A percentile compares a stretch with the other conserved stretches of the same genome.
Evolutionary conservation across 2,888 invertebrate genomes (phyloP).

Genomic region (Himalopsyche kuldschensis): DNA sequence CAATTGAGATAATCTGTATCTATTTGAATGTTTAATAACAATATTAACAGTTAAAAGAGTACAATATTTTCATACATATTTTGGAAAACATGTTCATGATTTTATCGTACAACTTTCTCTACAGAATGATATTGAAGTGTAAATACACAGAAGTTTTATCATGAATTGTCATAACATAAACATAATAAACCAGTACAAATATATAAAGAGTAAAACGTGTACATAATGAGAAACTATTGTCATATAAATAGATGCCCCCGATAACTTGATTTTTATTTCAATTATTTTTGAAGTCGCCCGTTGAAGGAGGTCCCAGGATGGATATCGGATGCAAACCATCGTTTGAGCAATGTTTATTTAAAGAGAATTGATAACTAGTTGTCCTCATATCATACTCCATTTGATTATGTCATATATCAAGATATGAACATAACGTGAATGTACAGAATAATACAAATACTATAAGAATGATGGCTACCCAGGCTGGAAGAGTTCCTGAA

Average conservation of each 20-base stretch:
- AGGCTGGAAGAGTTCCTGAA: constrained; percentile 79
- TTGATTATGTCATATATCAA: constrained; percentile 65
- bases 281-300: background rate
- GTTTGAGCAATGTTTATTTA: background rate
- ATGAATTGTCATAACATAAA: too few species aligned
- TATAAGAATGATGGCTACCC: constrained; percentile 77
- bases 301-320: background rate
- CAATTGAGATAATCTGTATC: too few species aligned
- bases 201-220: background rate
- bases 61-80: too few species aligned
- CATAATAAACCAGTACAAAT: too few species aligned
- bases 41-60: too few species aligned
- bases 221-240: background rate
- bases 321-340: background rate
- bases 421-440: constrained; percentile 79
- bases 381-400: background rate
- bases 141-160: too few species aligned
- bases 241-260: background rate
- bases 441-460: constrained; percentile 75
- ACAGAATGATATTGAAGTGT: too few species aligned
- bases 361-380: constrained; percentile 1
- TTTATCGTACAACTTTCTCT: too few species aligned
- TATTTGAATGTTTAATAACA: too few species aligned
- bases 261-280: background rate
- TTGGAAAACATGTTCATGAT: too few species aligned